A percentile compares a stretch with the other conserved stretches of the same genome.
Conservation (phyloP, 2,113 vertebrate genomes). For the Xenopus laevis region DNA sequence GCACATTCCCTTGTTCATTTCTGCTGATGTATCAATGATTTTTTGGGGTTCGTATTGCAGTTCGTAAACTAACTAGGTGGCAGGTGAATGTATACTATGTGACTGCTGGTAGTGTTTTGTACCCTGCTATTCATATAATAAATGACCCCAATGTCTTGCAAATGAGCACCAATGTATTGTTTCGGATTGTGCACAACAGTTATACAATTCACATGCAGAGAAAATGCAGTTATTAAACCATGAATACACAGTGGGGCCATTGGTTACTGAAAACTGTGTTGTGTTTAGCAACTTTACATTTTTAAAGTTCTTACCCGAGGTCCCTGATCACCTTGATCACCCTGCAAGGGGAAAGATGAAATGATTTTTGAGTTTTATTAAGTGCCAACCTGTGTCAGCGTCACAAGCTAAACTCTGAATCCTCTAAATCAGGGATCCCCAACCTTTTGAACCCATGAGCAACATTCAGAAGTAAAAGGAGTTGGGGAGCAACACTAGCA, state of each 20-base stretch:
- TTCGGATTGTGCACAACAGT: conserved; percentile 28
- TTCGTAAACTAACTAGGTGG: too few relatives aligned
- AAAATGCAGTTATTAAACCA: conserved; percentile 55
- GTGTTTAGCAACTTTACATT: conserved; percentile 59
- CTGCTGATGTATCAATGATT: too few relatives aligned
- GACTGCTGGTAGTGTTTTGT: too few relatives aligned
- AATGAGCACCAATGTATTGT: neutral
- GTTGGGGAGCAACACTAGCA: too few relatives aligned
- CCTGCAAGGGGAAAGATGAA: conserved; percentile 77
- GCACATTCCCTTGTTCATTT: too few relatives aligned
- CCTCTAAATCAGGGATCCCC: conserved; percentile 40
- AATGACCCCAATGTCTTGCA: too few relatives aligned
- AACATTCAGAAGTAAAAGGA: too few relatives aligned
- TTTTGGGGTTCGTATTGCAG: too few relatives aligned
- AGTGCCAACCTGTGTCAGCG: conserved; percentile 58
- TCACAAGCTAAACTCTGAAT: conserved; percentile 53
- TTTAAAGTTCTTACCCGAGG: conserved; percentile 90
- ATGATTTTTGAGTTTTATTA: conserved; percentile 62
- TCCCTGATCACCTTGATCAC: conserved; percentile 98
- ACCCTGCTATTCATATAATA: conserved; percentile 4
- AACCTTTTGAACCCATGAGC: too few relatives aligned
- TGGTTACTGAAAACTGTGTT: conserved; percentile 49
- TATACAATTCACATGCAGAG: conserved; percentile 53
- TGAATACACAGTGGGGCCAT: conserved; percentile 55
- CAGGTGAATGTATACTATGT: too few relatives aligned